phyloP scores from a whole-genome alignment of 2,797 vertebrate genomes.

The Hoplostethus atlanticus region DNA sequence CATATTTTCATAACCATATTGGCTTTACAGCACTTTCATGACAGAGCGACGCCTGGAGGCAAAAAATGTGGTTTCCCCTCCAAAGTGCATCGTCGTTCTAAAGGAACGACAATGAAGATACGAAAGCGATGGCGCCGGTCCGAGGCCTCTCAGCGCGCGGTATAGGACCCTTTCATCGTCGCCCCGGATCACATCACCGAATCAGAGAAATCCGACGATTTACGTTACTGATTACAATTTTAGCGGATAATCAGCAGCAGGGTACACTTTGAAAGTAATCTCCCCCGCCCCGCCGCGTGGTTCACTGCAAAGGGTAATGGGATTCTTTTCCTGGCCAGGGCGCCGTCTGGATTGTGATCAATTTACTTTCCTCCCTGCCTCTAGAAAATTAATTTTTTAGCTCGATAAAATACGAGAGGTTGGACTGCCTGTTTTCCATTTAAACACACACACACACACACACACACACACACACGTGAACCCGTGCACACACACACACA shows the following conservation, averaged over 20 bases:
- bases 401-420: slow-evolving; percentile 23
- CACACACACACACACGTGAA: slow-evolving; percentile 3
- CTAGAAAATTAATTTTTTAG: slow-evolving; percentile 14
- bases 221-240: slow-evolving; percentile 48
- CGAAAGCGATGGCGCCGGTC: slow-evolving; percentile 34
- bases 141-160: slow-evolving; percentile 33
- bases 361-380: neutral
- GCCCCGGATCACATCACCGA: slow-evolving; percentile 39
- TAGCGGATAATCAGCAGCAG: slow-evolving; percentile 45
- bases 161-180: slow-evolving; percentile 2
- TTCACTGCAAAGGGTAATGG: slow-evolving; percentile 21
- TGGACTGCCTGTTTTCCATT: slow-evolving; percentile 50
- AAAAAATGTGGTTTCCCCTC: slow-evolving; percentile 42
- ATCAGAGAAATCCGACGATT: slow-evolving; percentile 27
- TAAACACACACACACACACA: slow-evolving; percentile 16
- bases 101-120: slow-evolving; percentile 44
- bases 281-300: slow-evolving; percentile 8
- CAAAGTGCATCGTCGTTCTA: slow-evolving; percentile 35
- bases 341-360: neutral
- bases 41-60: slow-evolving; percentile 37
- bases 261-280: slow-evolving; percentile 42
- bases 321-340: slow-evolving; percentile 11
- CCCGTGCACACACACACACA: no score
- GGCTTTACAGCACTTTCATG: slow-evolving; percentile 31
- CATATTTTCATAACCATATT: slow-evolving; percentile 27